Conservation (phyloP, 2,888 invertebrate genomes). For the Ophioninae sp. region DNA sequence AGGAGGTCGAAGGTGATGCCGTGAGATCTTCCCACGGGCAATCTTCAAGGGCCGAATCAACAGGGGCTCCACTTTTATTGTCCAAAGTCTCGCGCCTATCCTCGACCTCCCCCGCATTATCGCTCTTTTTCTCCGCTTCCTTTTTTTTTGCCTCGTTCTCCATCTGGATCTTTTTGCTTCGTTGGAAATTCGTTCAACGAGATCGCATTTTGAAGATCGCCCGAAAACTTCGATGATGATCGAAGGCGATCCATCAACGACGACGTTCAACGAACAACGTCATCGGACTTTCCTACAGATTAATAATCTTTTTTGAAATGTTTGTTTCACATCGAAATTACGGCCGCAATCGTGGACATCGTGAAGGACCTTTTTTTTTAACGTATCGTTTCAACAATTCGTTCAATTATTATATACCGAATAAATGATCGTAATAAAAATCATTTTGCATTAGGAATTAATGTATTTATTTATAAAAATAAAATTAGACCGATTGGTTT, state of each 20-base stretch:
- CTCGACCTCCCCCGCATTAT: not conserved
- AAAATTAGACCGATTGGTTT: too few species aligned
- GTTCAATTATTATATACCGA: too few species aligned
- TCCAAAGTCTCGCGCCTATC: conserved; percentile 22
- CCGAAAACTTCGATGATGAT: not conserved
- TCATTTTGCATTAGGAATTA: too few species aligned
- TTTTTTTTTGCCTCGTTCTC: not conserved
- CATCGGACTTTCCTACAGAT: too few species aligned
- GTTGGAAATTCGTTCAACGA: not conserved
- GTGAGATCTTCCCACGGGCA: conserved; percentile 78
- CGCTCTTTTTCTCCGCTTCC: not conserved
- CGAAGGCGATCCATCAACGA: too few species aligned
- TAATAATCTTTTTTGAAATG: too few species aligned
- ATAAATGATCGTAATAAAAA: too few species aligned
- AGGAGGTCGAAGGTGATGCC: conserved; percentile 73
- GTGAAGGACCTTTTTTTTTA: too few species aligned
- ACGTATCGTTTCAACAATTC: too few species aligned
- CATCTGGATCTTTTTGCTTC: conserved; percentile 1
- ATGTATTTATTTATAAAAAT: too few species aligned
- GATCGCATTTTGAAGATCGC: not conserved
- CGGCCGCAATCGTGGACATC: too few species aligned
- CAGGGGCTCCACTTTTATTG: conserved; percentile 58
- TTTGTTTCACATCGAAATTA: too few species aligned
- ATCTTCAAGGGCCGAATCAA: conserved; percentile 52
- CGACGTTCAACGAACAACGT: not conserved